Base-by-base conservation (phyloP, 2,113 vertebrate genomes). In the Colinus virginianus region DNA sequence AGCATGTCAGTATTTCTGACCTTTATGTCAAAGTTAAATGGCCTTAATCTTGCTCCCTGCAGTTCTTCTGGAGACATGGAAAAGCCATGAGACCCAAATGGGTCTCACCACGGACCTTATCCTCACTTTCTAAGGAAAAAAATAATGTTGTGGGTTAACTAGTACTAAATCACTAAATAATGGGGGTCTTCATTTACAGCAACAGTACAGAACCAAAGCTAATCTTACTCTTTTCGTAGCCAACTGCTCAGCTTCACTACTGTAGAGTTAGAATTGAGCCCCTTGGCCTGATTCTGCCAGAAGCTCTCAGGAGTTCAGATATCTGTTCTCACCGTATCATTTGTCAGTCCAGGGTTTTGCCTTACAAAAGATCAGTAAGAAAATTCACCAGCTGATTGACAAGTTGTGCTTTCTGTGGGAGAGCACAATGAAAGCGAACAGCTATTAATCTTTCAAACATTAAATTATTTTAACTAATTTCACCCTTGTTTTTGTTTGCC, bases 381-480 rank as follows among this genome's bases (percentile, higher is more conserved):
- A 67, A 38, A 84, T 61, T 55, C 69, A 51, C n/a, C 51, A 70
- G 13, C 10, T 2, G 0, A 23, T n/a, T 78, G 88, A 69, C 53
- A 78, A 78, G 58, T 84, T 6, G 2, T 72, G 38, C 62, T 86
- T 93, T 92, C 69, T 78, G 66, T n/a, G 56, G 28, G 40, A 86
- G 58, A 75, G 53, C 64, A 28, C 15, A 86, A 25, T 25, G 36
- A 86, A 86, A 86, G 55, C 42, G 76, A 94, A 69, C 26, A 32
- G 55, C n/a, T 89, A 63, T 5, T 68, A 61, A 63, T 67, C 46
- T 77, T 90, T 80, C 34, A 87, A 72, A 68, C 1, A 1, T 84
- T 61, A 76, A 36, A 82, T 66, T 81, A 64, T 80, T 91, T 91
- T n/a, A 68, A 90, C 30, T 74, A 4, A 64, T 84, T 90, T 84